A percentile compares a stretch with the other conserved stretches of the same genome.
These are phyloP conservation scores for Xestobium rufovillosum DNA, from an alignment of 2,888 invertebrate genomes.

Conservation along the genomic window DNA sequence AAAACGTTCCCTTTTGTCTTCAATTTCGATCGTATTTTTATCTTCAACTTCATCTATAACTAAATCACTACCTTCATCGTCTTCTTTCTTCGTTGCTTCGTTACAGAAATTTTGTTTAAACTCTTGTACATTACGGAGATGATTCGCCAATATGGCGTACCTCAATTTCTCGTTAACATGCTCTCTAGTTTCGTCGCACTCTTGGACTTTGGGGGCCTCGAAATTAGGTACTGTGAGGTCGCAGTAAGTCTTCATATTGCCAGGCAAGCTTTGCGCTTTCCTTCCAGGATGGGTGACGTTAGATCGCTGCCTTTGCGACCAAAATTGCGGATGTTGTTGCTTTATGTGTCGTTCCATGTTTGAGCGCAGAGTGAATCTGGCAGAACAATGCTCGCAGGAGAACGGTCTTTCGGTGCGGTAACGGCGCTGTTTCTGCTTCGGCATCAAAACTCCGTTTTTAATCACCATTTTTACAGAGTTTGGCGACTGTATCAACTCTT, in stretches of 20 bases:
- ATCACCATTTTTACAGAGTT: slow-evolving; percentile 82
- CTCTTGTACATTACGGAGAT: slow-evolving; percentile 46
- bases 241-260: slow-evolving; percentile 33
- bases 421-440: slow-evolving; percentile 83
- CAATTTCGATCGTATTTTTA: slow-evolving; percentile 29
- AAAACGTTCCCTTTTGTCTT: slow-evolving; percentile 23
- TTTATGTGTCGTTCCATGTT: slow-evolving; percentile 94
- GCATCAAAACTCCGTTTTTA: slow-evolving; percentile 83
- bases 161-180: slow-evolving; percentile 60
- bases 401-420: slow-evolving; percentile 88
- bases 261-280: slow-evolving; percentile 38
- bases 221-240: slow-evolving; percentile 36
- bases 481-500: slow-evolving; percentile 48
- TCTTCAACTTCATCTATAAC: slow-evolving; percentile 57
- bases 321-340: slow-evolving; percentile 86
- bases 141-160: slow-evolving; percentile 70
- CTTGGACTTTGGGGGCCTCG: slow-evolving; percentile 33
- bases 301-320: slow-evolving; percentile 69
- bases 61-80: slow-evolving; percentile 56
- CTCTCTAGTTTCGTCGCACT: slow-evolving; percentile 31
- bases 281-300: slow-evolving; percentile 48
- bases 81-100: slow-evolving; percentile 51
- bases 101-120: slow-evolving; percentile 24
- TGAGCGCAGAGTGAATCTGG: slow-evolving; percentile 82
- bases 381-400: slow-evolving; percentile 84